Base-by-base conservation (phyloP, 1,140 invertebrate genomes). In the Megalonaias nervosa region DNA sequence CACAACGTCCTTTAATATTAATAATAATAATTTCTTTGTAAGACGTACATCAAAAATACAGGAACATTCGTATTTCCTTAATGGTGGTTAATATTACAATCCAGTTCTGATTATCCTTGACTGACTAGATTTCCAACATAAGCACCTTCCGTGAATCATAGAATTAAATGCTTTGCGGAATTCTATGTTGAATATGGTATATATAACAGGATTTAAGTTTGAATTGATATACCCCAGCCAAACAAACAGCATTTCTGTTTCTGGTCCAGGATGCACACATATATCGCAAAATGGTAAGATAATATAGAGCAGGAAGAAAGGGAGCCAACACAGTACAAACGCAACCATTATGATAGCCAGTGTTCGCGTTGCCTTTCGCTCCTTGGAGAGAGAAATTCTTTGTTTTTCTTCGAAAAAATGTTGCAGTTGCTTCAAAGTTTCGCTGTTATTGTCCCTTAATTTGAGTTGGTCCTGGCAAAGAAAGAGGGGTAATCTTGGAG, bases 321-420 rank as follows among this genome's bases (percentile, higher is more conserved):
- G 98, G 58, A 99, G 91, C 98, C 98, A 99, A 89, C 98, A 99
- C 69, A 98, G 91, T 16, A 95, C 95, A 86, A 99, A 99, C 1
- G 97, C 96, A 75, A 96, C 97, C 78, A 99, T 98, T 15, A 92
- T 91, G 68, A 99, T 98, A 17, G 97, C 97, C 75, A 99, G 92
- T 0, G 97, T 99, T n/a, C 97, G 96, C 70, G 96, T 97, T 9
- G 97, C 97, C 89, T 98, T 98, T 57, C 96, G 92, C 86, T 97
- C 96, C 84, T 97, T 96, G 0, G 96, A 97, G 75, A 98, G 90
- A 1, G 96, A 98, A 82, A 98, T 98, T 81, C 95, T 94, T 90
- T 98, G 97, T 82, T 96, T 96, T 87, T 98, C 96, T 90, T 98
- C 97, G 81, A 98, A 97, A 89, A 88, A 86, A 0, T 82, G 76